Conservation (phyloP, 2,113 vertebrate genomes). For the Lathamus discolor region DNA sequence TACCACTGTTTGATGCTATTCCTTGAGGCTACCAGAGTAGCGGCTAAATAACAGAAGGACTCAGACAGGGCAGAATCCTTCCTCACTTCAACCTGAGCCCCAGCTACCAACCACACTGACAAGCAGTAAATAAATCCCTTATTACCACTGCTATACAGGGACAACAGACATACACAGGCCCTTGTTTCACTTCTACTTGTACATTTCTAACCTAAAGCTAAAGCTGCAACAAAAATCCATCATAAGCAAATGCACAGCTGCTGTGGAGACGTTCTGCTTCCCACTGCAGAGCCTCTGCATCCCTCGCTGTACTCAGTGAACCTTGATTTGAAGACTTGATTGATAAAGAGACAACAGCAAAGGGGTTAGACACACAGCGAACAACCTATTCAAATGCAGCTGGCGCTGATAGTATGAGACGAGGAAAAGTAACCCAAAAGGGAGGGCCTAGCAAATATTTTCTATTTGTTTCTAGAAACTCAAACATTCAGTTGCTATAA, state of each 20-base stretch:
- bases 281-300: neutral
- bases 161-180: neutral
- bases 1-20: neutral
- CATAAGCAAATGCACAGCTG: neutral
- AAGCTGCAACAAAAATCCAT: accelerated
- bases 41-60: neutral
- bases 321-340: neutral
- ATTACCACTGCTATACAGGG: neutral
- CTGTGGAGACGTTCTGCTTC: neutral
- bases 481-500: neutral
- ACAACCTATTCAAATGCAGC: neutral
- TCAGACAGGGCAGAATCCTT: neutral
- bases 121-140: neutral
- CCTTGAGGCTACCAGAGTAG: neutral
- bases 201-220: neutral
- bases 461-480: neutral
- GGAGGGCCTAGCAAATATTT: neutral
- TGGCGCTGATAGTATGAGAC: neutral
- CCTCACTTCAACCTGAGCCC: neutral
- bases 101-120: neutral
- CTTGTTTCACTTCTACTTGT: neutral
- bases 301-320: neutral
- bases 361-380: neutral
- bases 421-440: neutral
- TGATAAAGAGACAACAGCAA: neutral